A percentile compares a stretch with the other conserved stretches of the same genome.
phyloP scores from a whole-genome alignment of 2,113 vertebrate species.

The Varanus salvator region DNA sequence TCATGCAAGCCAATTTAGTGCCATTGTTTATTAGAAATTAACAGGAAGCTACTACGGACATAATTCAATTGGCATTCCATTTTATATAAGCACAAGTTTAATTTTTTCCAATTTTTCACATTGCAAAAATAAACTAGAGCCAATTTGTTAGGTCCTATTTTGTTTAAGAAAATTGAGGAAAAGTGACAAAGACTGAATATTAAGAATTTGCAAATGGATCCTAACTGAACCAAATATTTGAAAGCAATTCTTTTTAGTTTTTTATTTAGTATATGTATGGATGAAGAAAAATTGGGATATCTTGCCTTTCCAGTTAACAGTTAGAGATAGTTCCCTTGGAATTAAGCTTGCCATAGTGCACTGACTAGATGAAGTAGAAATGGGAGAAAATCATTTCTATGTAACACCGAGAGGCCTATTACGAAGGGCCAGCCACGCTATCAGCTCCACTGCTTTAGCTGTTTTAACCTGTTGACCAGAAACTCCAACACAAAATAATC shows the following conservation, averaged over 20 bases:
- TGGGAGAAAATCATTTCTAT: not conserved
- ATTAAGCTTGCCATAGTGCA: too few relatives aligned
- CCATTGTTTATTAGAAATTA: slow-evolving; percentile 47
- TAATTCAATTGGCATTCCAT: slow-evolving; percentile 58
- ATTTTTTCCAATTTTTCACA: slow-evolving; percentile 57
- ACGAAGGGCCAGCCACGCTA: not conserved
- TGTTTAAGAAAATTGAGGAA: too few relatives aligned
- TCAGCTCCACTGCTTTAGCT: not conserved
- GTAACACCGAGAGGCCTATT: not conserved
- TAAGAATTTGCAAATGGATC: not conserved
- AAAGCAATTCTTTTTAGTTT: slow-evolving; percentile 21
- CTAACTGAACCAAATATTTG: slow-evolving; percentile 30
- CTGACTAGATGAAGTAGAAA: too few relatives aligned
- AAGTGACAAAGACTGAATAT: not conserved
- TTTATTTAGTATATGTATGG: not conserved
- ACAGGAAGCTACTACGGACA: slow-evolving; percentile 37
- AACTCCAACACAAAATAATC: not conserved
- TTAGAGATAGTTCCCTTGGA: too few relatives aligned
- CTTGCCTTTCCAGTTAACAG: not conserved
- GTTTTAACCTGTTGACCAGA: not conserved
- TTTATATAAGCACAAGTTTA: slow-evolving; percentile 49
- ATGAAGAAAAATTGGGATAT: slow-evolving; percentile 16
- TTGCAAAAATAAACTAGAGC: slow-evolving; percentile 49
- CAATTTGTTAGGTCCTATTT: slow-evolving; percentile 34
- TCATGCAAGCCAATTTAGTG: slow-evolving; percentile 50